A percentile compares a stretch with the other conserved stretches of the same genome.
Evolutionary conservation across 2,113 vertebrate species (phyloP).

Genomic region (Rattus rattus): DNA sequence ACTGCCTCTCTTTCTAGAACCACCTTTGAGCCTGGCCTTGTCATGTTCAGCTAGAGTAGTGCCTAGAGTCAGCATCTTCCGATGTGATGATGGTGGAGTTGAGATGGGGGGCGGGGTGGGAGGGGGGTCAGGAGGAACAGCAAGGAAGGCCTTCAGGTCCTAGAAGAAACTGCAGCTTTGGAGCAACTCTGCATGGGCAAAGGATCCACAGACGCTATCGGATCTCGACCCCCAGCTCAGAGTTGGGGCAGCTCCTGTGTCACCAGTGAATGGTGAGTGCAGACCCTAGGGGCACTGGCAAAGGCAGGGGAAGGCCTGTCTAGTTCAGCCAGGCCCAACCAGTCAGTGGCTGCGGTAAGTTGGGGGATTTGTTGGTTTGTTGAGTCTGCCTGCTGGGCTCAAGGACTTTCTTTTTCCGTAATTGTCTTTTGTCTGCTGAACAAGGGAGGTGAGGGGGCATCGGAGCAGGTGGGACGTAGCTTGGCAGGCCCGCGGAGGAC

Average conservation of each 20-base stretch:
- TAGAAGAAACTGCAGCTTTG: not conserved
- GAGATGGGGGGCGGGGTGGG: not conserved
- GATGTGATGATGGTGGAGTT: not conserved
- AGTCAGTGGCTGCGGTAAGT: not conserved
- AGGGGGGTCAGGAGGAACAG: not conserved
- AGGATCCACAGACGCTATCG: not conserved
- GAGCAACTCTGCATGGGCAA: not conserved
- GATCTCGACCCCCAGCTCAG: not conserved
- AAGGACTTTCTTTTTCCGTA: conserved; percentile 13
- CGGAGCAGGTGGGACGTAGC: conserved; percentile 61
- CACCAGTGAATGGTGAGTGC: not conserved
- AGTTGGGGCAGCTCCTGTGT: not conserved
- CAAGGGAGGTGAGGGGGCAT: conserved; percentile 63
- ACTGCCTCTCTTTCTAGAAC: not conserved
- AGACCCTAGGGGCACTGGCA: not conserved
- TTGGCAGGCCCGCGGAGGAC: not conserved
- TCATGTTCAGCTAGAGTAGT: not conserved
- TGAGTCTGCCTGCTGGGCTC: conserved; percentile 44
- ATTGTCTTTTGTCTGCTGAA: conserved; percentile 74
- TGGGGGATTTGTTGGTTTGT: conserved; percentile 46
- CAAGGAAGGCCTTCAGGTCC: not conserved
- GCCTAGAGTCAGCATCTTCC: not conserved
- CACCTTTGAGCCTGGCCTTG: not conserved
- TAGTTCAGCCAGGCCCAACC: not conserved
- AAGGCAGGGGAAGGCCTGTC: not conserved